phyloP scores from a whole-genome alignment of 2,888 invertebrate species.

The Glaucopsyche alexis region DNA sequence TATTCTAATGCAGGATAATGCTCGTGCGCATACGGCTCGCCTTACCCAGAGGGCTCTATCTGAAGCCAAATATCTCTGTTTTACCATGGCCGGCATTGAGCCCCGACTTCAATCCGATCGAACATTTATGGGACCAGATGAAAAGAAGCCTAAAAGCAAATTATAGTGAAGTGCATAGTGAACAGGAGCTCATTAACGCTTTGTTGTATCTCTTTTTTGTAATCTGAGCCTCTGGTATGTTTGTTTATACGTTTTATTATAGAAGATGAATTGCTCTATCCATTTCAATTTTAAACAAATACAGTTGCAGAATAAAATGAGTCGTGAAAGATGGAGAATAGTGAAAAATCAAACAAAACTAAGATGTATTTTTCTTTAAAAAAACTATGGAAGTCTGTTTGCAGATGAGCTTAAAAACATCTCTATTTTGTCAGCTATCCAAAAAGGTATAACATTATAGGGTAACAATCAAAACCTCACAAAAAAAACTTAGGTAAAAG shows the following conservation, averaged over 20 bases:
- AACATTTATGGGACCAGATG: slow-evolving; percentile 6
- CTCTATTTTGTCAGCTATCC: neutral
- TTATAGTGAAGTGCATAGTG: slow-evolving; percentile 18
- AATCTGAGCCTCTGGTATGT: neutral
- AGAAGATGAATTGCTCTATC: neutral
- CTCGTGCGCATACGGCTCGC: slow-evolving; percentile 29
- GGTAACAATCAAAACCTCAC: no score
- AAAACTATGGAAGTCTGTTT: neutral
- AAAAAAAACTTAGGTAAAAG: no score
- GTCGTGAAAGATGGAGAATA: neutral
- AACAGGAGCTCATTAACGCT: slow-evolving; percentile 30
- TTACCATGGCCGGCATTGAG: slow-evolving; percentile 23
- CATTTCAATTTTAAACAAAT: neutral
- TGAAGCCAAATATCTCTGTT: slow-evolving; percentile 30
- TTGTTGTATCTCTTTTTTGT: slow-evolving; percentile 2
- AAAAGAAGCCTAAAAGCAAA: slow-evolving; percentile 11
- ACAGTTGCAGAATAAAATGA: neutral
- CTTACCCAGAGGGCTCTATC: slow-evolving; percentile 24
- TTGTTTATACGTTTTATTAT: neutral
- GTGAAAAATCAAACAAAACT: neutral
- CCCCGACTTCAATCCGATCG: slow-evolving; percentile 23
- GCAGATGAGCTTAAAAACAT: slow-evolving; percentile 4
- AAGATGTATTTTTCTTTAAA: neutral
- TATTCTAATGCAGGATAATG: no score
- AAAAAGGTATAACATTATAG: neutral